A percentile compares a stretch with the other conserved stretches of the same genome.
Conservation (phyloP, 92 coral and sea anemone genomes). For the Parazoanthus darwini region DNA sequence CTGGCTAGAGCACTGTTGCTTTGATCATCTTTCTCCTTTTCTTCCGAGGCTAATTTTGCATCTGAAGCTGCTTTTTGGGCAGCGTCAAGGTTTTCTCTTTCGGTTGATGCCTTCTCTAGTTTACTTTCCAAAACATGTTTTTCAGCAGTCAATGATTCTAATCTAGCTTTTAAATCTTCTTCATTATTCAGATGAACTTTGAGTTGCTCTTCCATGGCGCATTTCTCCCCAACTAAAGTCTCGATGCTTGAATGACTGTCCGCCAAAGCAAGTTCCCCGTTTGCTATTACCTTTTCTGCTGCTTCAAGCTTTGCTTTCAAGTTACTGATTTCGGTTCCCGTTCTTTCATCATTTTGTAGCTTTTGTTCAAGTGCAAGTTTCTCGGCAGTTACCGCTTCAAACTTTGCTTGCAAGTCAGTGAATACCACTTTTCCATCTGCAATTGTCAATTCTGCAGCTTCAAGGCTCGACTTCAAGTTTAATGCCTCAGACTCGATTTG, state of each 20-base stretch:
- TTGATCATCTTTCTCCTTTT: not conserved
- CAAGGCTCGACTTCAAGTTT: constrained; percentile 3
- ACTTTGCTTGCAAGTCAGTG: not conserved
- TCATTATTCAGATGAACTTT: not conserved
- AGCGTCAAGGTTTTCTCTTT: not conserved
- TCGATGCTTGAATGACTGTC: not conserved
- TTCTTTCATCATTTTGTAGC: not conserved
- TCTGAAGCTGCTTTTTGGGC: constrained; percentile 15
- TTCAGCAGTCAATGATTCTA: not conserved
- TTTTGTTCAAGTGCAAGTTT: not conserved
- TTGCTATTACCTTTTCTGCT: not conserved
- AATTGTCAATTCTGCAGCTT: constrained; percentile 13
- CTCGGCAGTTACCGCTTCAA: not conserved
- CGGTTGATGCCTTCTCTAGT: not conserved
- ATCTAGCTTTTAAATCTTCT: not conserved
- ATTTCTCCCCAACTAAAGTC: constrained; percentile 2
- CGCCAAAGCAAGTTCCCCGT: not conserved
- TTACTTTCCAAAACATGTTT: not conserved
- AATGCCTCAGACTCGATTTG: not conserved
- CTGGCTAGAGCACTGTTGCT: not conserved
- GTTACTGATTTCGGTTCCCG: not conserved
- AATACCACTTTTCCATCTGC: not conserved
- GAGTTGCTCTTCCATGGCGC: constrained; percentile 1
- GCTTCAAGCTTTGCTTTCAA: constrained; percentile 4
- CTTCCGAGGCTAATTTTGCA: not conserved